Evolutionary conservation across 2,888 invertebrate genomes (phyloP).

Genomic region (Clunio marinus): DNA sequence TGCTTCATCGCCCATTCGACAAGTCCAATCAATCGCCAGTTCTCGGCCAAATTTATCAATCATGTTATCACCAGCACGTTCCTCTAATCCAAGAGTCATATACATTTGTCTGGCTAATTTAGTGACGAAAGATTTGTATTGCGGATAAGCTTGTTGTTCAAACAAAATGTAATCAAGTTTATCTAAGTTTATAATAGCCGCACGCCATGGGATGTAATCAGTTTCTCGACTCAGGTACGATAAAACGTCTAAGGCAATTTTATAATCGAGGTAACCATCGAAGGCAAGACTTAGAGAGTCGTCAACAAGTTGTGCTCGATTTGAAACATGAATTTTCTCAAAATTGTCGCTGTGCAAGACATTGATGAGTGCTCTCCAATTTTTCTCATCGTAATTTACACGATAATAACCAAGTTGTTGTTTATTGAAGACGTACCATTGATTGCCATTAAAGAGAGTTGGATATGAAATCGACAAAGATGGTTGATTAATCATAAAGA

Average conservation of each 20-base stretch:
- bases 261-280: constrained; percentile 54
- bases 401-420: constrained; percentile 37
- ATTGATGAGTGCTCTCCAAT: constrained; percentile 22
- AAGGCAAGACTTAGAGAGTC: constrained; percentile 62
- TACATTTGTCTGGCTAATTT: not conserved
- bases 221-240: constrained; percentile 57
- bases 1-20: constrained; percentile 1
- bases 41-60: constrained; percentile 10
- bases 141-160: not conserved
- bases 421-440: constrained; percentile 38
- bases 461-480: not conserved
- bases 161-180: constrained; percentile 19
- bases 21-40: constrained; percentile 25
- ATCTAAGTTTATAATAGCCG: not conserved
- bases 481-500: not conserved
- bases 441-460: not conserved
- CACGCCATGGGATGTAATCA: constrained; percentile 56
- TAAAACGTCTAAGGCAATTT: constrained; percentile 44
- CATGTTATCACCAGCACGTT: not conserved
- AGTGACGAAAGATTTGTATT: constrained; percentile 12
- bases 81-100: not conserved
- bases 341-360: constrained; percentile 22
- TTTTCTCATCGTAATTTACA: constrained; percentile 31
- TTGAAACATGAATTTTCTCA: constrained; percentile 47
- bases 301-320: constrained; percentile 67